Base-by-base conservation (phyloP, 1,140 invertebrate genomes). In the Papilio aristodemus region DNA sequence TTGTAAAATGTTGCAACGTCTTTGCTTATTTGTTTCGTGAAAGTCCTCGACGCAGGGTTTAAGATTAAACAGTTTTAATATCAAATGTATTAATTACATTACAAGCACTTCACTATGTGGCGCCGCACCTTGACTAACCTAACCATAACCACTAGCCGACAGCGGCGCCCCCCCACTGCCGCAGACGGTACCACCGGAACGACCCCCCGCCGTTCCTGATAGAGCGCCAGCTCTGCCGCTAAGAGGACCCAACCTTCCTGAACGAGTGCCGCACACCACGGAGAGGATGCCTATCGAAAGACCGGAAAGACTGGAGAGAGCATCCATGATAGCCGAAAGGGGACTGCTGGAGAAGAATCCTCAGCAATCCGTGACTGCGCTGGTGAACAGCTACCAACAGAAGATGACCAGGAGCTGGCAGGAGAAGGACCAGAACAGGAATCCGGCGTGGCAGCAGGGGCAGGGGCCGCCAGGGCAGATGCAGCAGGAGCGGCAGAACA, bases 311-410 rank as follows among this genome's bases (percentile, higher is more conserved):
- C 36, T 66, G 19, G 73, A 81, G 37, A 70, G 79, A 17, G 66
- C 22, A 6, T 71, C 74, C 66, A 80, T 39, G 46, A 36, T 71
- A 4, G 50, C 75, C 36, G 78, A 83, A 14, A 73, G 80, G 38
- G 62, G 68, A 7, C 43, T 66, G 11, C 57, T 41, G 25, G 78
- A 77, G 14, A 70, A 71, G 27, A 67, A 69, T 9, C 62, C 67
- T 1, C 68, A 68, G 70, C 75, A 36, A 60, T 67, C 83, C 0
- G 86, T 87, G 4, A 84, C 85, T 0, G 83, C 83, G 0, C 69
- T 89, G 8, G 87, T 89, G 11, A 87, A 87, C 74, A 89, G 82
- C 73, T 89, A 89, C 76, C 88, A 90, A 71, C 85, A 89, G 72
- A 75, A 80, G 46, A 81, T 87, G 79, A 77, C 70, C 9, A 77